phyloP scores from a whole-genome alignment of 1,140 invertebrate species.

The Pinna nobilis region DNA sequence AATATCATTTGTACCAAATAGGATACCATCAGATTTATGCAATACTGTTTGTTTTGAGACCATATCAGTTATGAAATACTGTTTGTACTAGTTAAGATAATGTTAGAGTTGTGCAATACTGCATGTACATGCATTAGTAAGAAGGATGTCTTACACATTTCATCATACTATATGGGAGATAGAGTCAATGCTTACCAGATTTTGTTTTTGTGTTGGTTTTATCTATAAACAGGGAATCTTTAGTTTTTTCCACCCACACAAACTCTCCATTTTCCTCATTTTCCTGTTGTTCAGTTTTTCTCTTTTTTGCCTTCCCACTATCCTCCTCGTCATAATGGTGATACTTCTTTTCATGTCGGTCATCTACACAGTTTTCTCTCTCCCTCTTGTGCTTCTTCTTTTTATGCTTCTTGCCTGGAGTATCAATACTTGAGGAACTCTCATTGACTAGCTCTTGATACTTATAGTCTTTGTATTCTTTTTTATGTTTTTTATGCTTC shows the following conservation, averaged over 20 bases:
- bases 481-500: constrained; percentile 52
- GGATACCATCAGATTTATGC: no score
- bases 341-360: constrained; percentile 9
- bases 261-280: constrained; percentile 32
- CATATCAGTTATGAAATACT: no score
- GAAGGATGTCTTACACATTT: no score
- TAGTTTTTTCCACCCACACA: constrained; percentile 43
- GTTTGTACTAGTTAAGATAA: no score
- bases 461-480: constrained; percentile 39
- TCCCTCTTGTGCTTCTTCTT: constrained; percentile 39
- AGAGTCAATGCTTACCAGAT: not conserved
- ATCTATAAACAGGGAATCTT: constrained; percentile 30
- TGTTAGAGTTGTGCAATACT: no score
- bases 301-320: constrained; percentile 17
- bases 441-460: constrained; percentile 39
- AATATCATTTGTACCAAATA: no score
- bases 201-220: not conserved
- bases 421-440: constrained; percentile 12
- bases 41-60: no score
- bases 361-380: constrained; percentile 24
- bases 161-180: no score
- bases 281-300: constrained; percentile 7
- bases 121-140: no score
- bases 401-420: constrained; percentile 27
- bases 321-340: constrained; percentile 19